Conservation (phyloP, 2,888 invertebrate species). For the Tetropium fuscum region DNA sequence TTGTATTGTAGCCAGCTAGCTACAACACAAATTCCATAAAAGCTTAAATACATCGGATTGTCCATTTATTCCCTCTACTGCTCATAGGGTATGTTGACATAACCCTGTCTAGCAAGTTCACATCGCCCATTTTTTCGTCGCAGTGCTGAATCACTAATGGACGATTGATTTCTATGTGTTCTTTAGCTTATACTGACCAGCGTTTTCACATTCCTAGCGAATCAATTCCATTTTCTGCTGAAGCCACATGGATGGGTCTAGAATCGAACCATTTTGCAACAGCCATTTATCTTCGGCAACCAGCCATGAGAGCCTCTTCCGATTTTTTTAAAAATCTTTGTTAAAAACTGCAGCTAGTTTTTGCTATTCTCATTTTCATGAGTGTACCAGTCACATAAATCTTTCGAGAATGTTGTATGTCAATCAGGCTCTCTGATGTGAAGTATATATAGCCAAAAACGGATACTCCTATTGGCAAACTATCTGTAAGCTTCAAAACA, state of each 20-base stretch:
- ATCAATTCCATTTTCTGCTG: constrained; percentile 22
- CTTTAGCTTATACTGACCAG: constrained; percentile 17
- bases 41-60: constrained; percentile 2
- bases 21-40: constrained; percentile 7
- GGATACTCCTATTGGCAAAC: background rate
- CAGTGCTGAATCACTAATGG: constrained; percentile 12
- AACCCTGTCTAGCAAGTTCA: constrained; percentile 25
- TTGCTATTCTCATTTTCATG: no score
- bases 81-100: constrained; percentile 15
- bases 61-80: constrained; percentile 5
- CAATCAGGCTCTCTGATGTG: constrained; percentile 1
- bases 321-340: no score
- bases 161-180: constrained; percentile 26
- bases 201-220: constrained; percentile 18
- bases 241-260: constrained; percentile 27
- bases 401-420: background rate
- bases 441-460: constrained; percentile 29
- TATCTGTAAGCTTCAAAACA: constrained; percentile 14
- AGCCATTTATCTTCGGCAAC: constrained; percentile 18
- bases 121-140: background rate
- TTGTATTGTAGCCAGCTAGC: constrained; percentile 11
- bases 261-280: constrained; percentile 28
- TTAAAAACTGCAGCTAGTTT: no score
- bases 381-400: constrained; percentile 7
- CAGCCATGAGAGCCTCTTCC: no score